Base-by-base conservation (phyloP, 2,888 invertebrate species). In the Pandemis corylana region DNA sequence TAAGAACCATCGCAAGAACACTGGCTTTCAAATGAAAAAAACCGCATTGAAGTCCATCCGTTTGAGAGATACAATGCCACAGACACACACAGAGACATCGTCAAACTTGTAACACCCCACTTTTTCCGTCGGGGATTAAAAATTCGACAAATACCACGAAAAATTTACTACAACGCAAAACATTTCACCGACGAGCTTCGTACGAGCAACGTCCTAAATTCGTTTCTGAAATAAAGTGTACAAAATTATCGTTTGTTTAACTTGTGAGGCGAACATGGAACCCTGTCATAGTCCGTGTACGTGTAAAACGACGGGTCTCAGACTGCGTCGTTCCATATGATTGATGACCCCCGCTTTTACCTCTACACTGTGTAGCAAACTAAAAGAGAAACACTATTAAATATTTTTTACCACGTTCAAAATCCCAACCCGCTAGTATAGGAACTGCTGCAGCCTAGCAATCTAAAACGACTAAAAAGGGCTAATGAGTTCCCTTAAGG, bases 301-400 rank as follows among this genome's bases (percentile, higher is more conserved):
- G 49, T 49, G 49, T 28, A 46, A 49, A 65, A 28, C 65, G 65
- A 13, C 49, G 59, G 59, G 51, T 49, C 49, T 65, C 20, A 63
- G 62, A 63, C 53, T 10, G 28, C 64, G 64, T 46, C 44, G 64
- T 15, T 65, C 49, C 49, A 4, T 65, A 65, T 65, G 65, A 65
- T 65, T 65, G 65, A 65, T 65, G 65, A 65, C 9, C 12, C 44
- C 28, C 59, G 49, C 46, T 7, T 49, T 5, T 49, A 65, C 65
- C 65, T 20, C 4, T 49, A 65, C 49, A 65, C 20, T 65, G 46
- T 7, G 7, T 46, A 49, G 46, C 65, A 65, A 65, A 44, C 5
- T 49, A 28, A 49, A 5, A 59, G 28, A 12, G 2, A 56, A 4
- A 20, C 20, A 15, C 20, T 56, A 0, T 9, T 56, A 20, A 49